Evolutionary conservation across 2,113 vertebrate species (phyloP).

Genomic region (Emydura subglobosa): DNA sequence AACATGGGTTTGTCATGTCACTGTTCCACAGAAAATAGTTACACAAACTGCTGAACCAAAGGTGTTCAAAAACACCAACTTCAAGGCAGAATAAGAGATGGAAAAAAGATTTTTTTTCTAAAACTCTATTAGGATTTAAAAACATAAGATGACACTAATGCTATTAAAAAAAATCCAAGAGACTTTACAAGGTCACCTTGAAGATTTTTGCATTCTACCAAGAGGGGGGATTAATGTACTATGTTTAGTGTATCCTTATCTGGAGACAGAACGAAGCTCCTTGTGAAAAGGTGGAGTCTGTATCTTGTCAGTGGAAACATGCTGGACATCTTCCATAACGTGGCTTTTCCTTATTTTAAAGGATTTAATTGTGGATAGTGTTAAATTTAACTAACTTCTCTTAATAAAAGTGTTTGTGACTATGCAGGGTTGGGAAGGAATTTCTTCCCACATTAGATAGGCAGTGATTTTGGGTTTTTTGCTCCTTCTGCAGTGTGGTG

Average conservation of each 20-base stretch:
- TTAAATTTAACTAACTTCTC: not conserved
- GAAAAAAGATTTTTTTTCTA: not conserved
- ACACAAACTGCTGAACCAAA: not conserved
- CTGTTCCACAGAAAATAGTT: not conserved
- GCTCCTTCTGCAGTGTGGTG: not conserved
- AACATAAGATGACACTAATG: not conserved
- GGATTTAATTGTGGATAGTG: not conserved
- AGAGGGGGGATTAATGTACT: not conserved
- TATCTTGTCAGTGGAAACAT: not conserved
- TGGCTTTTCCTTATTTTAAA: not conserved
- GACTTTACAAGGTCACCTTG: not conserved
- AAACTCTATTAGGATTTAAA: not conserved
- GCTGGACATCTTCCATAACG: not conserved
- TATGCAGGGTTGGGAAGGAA: not conserved
- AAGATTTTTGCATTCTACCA: not conserved
- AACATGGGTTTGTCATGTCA: not conserved
- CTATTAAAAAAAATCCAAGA: not conserved
- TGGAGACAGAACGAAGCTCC: not conserved
- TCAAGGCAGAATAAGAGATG: not conserved
- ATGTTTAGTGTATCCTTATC: not conserved
- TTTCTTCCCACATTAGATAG: not conserved
- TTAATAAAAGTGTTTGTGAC: not conserved
- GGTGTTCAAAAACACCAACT: not conserved
- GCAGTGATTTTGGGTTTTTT: not conserved
- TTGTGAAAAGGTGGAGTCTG: not conserved